Evolutionary conservation across 2,888 invertebrate species (phyloP).

Genomic region (Nemotelus nigrinus): DNA sequence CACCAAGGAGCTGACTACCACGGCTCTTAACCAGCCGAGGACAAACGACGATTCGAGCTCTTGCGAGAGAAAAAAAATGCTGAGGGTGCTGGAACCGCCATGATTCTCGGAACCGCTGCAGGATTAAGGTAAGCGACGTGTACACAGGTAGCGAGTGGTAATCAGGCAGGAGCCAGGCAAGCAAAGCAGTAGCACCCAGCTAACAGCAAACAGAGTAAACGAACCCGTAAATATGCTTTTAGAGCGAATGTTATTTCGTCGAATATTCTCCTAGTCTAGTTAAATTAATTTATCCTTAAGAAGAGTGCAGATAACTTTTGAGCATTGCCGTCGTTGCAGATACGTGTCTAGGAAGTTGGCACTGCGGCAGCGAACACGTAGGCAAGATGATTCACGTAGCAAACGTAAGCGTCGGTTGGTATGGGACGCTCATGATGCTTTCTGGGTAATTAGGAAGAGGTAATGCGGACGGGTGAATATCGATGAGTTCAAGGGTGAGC

Average conservation of each 20-base stretch:
- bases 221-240: constrained; percentile 26
- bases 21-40: not conserved
- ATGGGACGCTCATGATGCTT: too few species aligned
- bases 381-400: too few species aligned
- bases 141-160: not conserved
- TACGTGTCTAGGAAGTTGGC: not conserved
- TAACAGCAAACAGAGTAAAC: not conserved
- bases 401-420: too few species aligned
- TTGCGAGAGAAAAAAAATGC: too few species aligned
- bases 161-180: not conserved
- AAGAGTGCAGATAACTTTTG: constrained; percentile 18
- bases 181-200: too few species aligned
- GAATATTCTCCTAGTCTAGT: constrained; percentile 22
- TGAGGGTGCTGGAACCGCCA: not conserved
- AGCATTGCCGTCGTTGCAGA: not conserved
- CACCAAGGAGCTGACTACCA: not conserved
- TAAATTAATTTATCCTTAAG: constrained; percentile 25
- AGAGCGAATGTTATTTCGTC: constrained; percentile 10
- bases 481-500: too few species aligned
- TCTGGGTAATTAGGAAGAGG: too few species aligned
- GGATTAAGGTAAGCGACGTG: not conserved
- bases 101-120: not conserved
- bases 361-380: not conserved
- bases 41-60: too few species aligned
- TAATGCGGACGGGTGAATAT: too few species aligned